phyloP scores from a whole-genome alignment of 1,140 invertebrate species.

The Samia ricini region DNA sequence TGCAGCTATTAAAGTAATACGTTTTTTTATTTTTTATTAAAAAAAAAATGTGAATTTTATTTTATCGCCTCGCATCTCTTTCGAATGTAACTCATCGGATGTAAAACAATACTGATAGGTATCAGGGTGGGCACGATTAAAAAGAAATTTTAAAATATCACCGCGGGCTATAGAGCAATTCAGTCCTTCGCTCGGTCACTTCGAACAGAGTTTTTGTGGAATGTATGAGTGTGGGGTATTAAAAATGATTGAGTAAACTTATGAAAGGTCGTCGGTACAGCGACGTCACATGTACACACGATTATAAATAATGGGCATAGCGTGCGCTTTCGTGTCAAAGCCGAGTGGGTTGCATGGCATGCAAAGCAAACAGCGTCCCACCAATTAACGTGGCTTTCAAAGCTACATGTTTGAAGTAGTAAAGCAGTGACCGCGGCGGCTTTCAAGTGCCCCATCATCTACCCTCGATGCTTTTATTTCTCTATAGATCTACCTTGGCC shows the following conservation, averaged over 20 bases:
- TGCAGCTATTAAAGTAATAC: conserved; percentile 68
- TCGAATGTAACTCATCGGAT: conserved; percentile 60
- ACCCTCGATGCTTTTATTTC: conserved; percentile 46
- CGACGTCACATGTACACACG: conserved; percentile 2
- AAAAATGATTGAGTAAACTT: conserved; percentile 31
- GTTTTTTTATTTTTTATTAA: conserved; percentile 44
- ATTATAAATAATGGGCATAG: conserved; percentile 4
- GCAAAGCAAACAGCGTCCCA: conserved; percentile 44
- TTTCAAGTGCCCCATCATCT: conserved; percentile 40
- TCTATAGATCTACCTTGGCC: conserved; percentile 41
- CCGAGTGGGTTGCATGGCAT: conserved; percentile 15
- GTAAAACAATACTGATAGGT: conserved; percentile 68
- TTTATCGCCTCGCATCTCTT: conserved; percentile 55
- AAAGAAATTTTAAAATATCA: conserved; percentile 57
- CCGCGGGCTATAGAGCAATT: conserved; percentile 49
- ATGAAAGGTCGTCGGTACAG: neutral
- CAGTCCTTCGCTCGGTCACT: conserved; percentile 47
- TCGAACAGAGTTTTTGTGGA: conserved; percentile 69
- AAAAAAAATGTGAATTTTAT: conserved; percentile 64
- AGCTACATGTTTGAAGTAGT: conserved; percentile 52
- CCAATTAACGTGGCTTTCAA: conserved; percentile 66
- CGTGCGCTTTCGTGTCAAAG: conserved; percentile 23
- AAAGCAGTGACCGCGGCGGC: conserved; percentile 43
- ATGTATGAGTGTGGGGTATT: conserved; percentile 44
- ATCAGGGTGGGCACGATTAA: conserved; percentile 60